Percentiles rank a stretch among this genome's conserved stretches.
These are phyloP conservation scores for Sycophila sp. DNA, from an alignment of 1,140 invertebrate genomes.

Conservation along the genomic window DNA sequence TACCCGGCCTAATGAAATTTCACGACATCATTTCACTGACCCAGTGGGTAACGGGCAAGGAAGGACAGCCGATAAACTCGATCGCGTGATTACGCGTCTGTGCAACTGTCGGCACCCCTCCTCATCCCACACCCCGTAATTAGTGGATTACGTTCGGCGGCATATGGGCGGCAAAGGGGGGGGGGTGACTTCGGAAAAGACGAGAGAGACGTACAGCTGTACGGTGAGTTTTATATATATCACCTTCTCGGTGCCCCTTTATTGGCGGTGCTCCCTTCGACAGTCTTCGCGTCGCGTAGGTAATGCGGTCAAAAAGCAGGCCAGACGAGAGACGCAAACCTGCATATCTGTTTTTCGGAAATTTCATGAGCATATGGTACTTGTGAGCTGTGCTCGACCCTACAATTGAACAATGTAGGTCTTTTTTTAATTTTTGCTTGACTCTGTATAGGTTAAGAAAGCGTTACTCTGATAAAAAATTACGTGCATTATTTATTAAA, in stretches of 20 bases:
- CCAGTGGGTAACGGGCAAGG: background rate
- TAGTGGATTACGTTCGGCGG: background rate
- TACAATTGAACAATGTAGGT: no score
- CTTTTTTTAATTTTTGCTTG: no score
- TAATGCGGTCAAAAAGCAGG: no score
- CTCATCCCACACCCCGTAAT: background rate
- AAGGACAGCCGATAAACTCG: background rate
- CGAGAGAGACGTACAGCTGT: background rate
- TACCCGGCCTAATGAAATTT: background rate
- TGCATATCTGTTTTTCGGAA: background rate
- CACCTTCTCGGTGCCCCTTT: background rate
- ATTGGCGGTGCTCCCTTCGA: no score
- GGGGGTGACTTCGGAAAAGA: background rate
- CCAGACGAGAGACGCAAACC: background rate
- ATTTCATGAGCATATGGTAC: no score
- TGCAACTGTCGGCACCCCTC: background rate
- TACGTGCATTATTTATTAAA: no score
- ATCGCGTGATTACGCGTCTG: conserved; percentile 1
- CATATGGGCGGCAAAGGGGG: background rate
- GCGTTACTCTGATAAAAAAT: no score
- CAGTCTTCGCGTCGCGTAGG: no score
- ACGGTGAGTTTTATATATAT: conserved; percentile 3
- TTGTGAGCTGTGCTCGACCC: no score
- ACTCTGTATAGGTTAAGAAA: no score
- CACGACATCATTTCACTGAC: background rate